Base-by-base conservation (phyloP, 2,113 vertebrate species). In the Gopherus flavomarginatus region DNA sequence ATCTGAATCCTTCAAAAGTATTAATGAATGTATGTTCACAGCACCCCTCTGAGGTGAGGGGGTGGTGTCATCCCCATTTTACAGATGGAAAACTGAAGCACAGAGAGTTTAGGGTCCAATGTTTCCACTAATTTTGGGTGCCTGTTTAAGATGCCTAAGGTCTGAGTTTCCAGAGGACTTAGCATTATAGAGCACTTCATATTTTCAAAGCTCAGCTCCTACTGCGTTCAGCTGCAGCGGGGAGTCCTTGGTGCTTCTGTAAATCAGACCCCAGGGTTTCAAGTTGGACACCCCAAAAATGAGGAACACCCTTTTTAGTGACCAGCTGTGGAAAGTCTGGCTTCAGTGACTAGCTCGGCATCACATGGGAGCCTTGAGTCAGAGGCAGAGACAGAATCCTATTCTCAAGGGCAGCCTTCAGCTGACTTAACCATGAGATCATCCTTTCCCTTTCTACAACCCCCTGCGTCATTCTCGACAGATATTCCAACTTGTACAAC, bases 11-110 rank as follows among this genome's bases (percentile, higher is more conserved):
- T 94, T 96, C 13, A 79, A 85, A 94, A 95, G 90, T 81, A 24
- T 91, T 93, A 96, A 95, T 80, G 54, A 21, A 52, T 82, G 91
- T 93, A 88, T 96, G 96, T 96, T 92, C 86, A 84, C 86, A 93
- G 16, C 54, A 69, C 81, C 22, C 77, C 83, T 77, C 19, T 84
- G n/a, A 96, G 69, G 69, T 85, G 38, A 87, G 81, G 87, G 82
- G 7, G 50, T 90, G 42, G 69, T 90, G 62, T 93, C 72, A 92
- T 35, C 0, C 0, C 81, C 89, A 78, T 49, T 83, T 91, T 57
- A 75, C 49, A 80, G 75, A 75, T 53, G 13, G 52, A 19, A 31
- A 44, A 86, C 77, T 81, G 35, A 89, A 31, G 78, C n/a, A 93
- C 27, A 69, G 42, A 69, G 47, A 49, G 29, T 56, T 82, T 92